Percentiles rank a stretch among this genome's conserved stretches.
phyloP scores from a whole-genome alignment of 2,797 vertebrate species.

The Ptychobarbus kaznakovi region DNA sequence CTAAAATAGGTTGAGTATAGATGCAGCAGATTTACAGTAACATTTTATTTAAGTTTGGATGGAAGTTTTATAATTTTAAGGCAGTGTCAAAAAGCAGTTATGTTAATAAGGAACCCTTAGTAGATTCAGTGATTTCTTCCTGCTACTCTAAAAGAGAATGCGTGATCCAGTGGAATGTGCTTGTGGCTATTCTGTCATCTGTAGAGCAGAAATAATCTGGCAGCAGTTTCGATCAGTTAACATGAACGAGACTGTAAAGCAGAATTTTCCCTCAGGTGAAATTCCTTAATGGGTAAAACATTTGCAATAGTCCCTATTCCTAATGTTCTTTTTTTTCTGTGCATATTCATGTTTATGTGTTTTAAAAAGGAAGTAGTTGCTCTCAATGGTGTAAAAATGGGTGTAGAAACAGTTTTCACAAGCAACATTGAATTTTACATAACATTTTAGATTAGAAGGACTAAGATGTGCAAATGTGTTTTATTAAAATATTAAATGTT shows the following conservation, averaged over 20 bases:
- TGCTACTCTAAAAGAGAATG: background rate
- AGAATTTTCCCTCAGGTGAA: background rate
- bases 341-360: background rate
- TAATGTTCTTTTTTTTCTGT: background rate
- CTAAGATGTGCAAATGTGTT: background rate
- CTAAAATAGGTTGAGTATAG: background rate
- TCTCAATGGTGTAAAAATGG: background rate
- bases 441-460: background rate
- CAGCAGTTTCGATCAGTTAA: too few species aligned
- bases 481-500: background rate
- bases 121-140: background rate
- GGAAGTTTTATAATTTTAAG: background rate
- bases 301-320: background rate
- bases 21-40: background rate
- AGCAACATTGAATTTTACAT: background rate
- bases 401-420: background rate
- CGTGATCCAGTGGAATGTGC: background rate
- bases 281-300: background rate
- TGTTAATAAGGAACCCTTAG: background rate
- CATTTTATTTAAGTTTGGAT: background rate
- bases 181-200: conserved; percentile 4
- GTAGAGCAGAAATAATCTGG: background rate
- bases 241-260: background rate
- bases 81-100: background rate
- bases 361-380: background rate